Base-by-base conservation (phyloP, 2,888 invertebrate species). In the Nesidiocoris tenuis region DNA sequence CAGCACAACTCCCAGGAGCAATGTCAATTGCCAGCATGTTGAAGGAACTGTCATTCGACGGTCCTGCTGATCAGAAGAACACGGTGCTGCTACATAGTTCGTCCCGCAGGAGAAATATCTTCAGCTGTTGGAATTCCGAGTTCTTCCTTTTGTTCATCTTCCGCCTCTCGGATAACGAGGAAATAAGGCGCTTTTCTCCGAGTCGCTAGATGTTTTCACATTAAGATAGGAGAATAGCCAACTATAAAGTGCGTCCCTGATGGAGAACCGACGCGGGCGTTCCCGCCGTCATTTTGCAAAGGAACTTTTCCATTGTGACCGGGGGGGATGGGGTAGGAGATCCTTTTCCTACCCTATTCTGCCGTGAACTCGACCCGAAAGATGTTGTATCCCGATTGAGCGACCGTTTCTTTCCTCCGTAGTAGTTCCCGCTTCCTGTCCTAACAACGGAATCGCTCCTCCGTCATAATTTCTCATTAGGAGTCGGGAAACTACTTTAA, bases 301-400 rank as follows among this genome's bases (percentile, higher is more conserved):
- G 39, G 39, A 39, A 39, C 39, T 39, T 39, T 39, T 12, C 12
- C 39, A 39, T 39, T 39, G 39, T n/a, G n/a, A n/a, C n/a, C n/a
- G n/a, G n/a, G n/a, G 39, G 12, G 39, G 39, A 39, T 39, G 39
- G 39, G 39, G 39, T 3, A 39, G 3, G 39, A 39, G 39, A 39
- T 39, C 5, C 3, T 39, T 3, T 39, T 39, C 39, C 12, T 39
- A 12, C 12, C 39, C 39, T 3, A 3, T 39, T 39, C 39, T 39
- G 5, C 39, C 12, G 39, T 39, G 17, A 39, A 65, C 39, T 65
- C 65, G 65, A 25, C 65, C 65, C 24, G 25, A 39, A 65, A 65
- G 65, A 65, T 65, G 39, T 65, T 65, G 24, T 39, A 39, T 24
- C 54, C 39, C 39, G 65, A 65, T 65, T 65, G 65, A 9, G 65